Base-by-base conservation (phyloP, 2,113 vertebrate genomes). In the Cottus gobio region DNA sequence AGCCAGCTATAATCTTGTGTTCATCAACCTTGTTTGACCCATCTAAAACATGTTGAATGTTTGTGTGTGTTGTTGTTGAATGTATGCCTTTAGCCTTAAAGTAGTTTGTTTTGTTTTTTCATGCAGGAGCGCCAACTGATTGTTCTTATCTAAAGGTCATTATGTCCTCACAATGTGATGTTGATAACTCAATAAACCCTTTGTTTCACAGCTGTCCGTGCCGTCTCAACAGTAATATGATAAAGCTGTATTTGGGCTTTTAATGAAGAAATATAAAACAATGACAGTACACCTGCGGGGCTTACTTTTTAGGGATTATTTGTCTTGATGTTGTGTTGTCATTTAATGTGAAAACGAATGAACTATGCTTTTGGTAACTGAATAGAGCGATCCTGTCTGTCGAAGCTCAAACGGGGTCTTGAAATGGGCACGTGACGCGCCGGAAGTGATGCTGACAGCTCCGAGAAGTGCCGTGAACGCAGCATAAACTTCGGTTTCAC, bases 211-310 rank as follows among this genome's bases (percentile, higher is more conserved):
- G 44, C 44, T 68, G 56, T 71, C 77, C 7, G 54, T 69, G 56
- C 48, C 82, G 66, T 71, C n/a, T n/a, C n/a, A n/a, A n/a, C n/a
- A n/a, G n/a, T 54, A 65, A 70, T 50, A 77, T 88, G 90, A 87
- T 91, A 92, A 87, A 85, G 58, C 70, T 72, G 70, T 77, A 26
- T 18, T 18, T 46, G 34, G 84, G 84, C 69, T 81, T 88, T 88
- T 90, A 91, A 85, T 56, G 52, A 88, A 83, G 71, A 91, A 63
- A 76, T 50, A 75, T 84, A 80, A 71, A 72, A 79, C 87, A 69
- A 81, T 85, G 85, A 84, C 84, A 87, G 84, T 76, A 80, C 7
- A 18, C 66, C 66, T 86, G 87, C 46, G 70, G 85, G 87, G 79
- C 67, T 80, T 77, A 77, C 82, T 60, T n/a, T n/a, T n/a, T n/a